Percentiles rank a stretch among this genome's conserved stretches.
These are phyloP conservation scores for Serrognathus titanus DNA, from an alignment of 2,888 invertebrate species.

Conservation along the genomic window DNA sequence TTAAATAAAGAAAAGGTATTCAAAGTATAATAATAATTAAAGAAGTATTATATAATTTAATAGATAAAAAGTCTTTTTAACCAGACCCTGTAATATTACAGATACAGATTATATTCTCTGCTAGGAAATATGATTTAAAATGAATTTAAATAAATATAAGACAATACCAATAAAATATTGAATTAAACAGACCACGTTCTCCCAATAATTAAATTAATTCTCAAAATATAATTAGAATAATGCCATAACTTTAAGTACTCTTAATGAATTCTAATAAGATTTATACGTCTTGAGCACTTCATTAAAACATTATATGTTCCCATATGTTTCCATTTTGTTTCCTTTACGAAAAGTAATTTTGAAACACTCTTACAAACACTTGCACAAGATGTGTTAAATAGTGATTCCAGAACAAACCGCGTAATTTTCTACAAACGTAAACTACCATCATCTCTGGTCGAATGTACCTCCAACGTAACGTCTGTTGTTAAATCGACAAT, in stretches of 20 bases:
- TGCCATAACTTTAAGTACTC: too few relatives aligned
- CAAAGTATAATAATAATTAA: slow-evolving; percentile 8
- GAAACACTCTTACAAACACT: not conserved
- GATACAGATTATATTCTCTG: too few relatives aligned
- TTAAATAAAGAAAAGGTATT: slow-evolving; percentile 3
- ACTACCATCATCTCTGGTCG: slow-evolving; percentile 9
- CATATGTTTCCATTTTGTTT: not conserved
- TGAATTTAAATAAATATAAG: too few relatives aligned
- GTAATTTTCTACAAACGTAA: slow-evolving; percentile 9
- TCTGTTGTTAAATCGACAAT: slow-evolving; percentile 80
- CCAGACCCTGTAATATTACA: too few relatives aligned
- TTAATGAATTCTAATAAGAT: slow-evolving; percentile 4
- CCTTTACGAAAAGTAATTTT: not conserved
- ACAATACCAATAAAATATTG: slow-evolving; percentile 2
- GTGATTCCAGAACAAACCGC: not conserved
- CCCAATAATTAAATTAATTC: too few relatives aligned
- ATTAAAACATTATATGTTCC: not conserved
- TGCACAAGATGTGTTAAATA: not conserved
- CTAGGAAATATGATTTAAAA: too few relatives aligned
- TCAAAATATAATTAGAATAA: too few relatives aligned
- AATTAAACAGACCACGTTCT: not conserved
- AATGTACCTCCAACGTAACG: slow-evolving; percentile 12
- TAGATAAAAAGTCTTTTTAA: not conserved
- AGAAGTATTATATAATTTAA: not conserved
- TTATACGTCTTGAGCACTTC: not conserved